Evolutionary conservation across 2,113 vertebrate species (phyloP).

Genomic region (Bufo bufo): DNA sequence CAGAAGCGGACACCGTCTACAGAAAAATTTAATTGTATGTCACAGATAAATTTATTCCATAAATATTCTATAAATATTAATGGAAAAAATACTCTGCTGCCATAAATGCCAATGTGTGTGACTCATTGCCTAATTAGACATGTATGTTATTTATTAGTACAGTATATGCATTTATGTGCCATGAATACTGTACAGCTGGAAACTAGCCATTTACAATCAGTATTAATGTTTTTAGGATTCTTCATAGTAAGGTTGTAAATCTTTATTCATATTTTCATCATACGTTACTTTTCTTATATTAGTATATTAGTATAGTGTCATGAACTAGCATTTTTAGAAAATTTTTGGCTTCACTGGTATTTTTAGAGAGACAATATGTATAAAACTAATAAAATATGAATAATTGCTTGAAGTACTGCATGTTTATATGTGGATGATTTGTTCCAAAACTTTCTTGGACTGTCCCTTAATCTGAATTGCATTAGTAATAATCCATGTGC

Average conservation of each 20-base stretch:
- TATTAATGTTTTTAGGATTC: not conserved
- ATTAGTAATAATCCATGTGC: too few species aligned
- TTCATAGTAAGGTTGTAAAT: not conserved
- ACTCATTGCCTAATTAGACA: not conserved
- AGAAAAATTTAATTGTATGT: too few species aligned
- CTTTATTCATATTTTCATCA: not conserved
- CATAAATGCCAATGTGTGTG: not conserved
- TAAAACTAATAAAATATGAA: too few species aligned
- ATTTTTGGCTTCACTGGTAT: not conserved
- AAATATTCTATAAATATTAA: slow-evolving; percentile 3
- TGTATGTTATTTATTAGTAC: not conserved
- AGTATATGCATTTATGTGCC: not conserved
- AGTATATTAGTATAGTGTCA: not conserved
- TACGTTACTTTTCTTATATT: not conserved
- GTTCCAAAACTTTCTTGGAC: too few species aligned
- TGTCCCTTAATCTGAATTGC: too few species aligned
- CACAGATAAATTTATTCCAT: not conserved
- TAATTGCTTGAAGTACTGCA: too few species aligned
- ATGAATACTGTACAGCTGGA: not conserved
- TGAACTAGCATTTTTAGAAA: not conserved
- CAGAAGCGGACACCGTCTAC: too few species aligned
- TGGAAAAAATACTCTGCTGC: not conserved
- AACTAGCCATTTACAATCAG: not conserved
- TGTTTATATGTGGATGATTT: too few species aligned
- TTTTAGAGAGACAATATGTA: not conserved